Percentiles rank a stretch among this genome's conserved stretches.
Conservation (phyloP, 2,888 invertebrate species). For the Elegia similella region DNA sequence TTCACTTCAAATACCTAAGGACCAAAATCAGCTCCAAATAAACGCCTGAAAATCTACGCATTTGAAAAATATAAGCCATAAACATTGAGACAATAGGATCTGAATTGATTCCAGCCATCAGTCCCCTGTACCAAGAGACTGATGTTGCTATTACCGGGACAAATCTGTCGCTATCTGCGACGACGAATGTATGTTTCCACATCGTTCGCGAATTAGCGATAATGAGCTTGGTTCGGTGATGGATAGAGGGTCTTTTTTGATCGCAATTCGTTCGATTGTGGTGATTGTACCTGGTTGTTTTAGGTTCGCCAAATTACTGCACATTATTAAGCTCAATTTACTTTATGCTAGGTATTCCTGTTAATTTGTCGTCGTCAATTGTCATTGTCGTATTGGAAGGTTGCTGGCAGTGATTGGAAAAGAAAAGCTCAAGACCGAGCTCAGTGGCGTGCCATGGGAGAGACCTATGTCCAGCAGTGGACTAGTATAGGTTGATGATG, state of each 20-base stretch:
- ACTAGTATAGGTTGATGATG: too few relatives aligned
- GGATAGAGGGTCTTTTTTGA: constrained; percentile 29
- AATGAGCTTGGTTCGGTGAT: constrained; percentile 40
- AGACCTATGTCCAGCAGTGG: too few relatives aligned
- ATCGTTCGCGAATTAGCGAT: constrained; percentile 46
- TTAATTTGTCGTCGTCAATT: too few relatives aligned
- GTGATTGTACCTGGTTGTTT: background rate
- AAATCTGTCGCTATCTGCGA: constrained; percentile 40
- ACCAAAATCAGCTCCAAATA: background rate
- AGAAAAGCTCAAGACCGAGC: too few relatives aligned
- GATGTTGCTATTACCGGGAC: constrained; percentile 49
- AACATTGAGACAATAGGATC: constrained; percentile 32
- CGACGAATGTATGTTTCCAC: constrained; percentile 45
- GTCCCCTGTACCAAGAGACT: constrained; percentile 30
- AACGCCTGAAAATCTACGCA: background rate
- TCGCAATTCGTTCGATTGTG: constrained; percentile 8
- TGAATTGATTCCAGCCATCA: constrained; percentile 35
- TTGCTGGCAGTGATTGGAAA: too few relatives aligned
- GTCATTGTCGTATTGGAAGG: too few relatives aligned
- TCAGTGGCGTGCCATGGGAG: too few relatives aligned
- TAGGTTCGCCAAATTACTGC: background rate
- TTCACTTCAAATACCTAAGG: too few relatives aligned
- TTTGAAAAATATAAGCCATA: constrained; percentile 19
- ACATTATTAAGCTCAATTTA: too few relatives aligned
- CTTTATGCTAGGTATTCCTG: too few relatives aligned